Evolutionary conservation across 2,113 vertebrate species (phyloP).

Genomic region (Lota lota): DNA sequence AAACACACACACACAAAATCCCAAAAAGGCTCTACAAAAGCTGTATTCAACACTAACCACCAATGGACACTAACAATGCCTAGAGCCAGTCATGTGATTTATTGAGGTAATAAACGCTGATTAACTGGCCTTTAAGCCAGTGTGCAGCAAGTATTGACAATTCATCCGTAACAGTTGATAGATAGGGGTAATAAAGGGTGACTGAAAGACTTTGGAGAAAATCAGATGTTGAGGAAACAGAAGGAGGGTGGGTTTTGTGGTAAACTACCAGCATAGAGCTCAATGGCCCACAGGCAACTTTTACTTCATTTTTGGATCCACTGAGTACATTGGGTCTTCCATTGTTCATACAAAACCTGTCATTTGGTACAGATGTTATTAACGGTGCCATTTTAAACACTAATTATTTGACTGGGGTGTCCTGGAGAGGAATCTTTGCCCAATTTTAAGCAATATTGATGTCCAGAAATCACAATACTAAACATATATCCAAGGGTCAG

Average conservation of each 20-base stretch:
- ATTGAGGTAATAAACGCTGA: conserved; percentile 15
- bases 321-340: too few species aligned
- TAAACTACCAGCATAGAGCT: conserved; percentile 22
- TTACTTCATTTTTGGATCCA: too few species aligned
- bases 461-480: too few species aligned
- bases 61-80: neutral
- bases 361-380: too few species aligned
- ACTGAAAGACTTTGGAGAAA: conserved; percentile 26
- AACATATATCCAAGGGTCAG: too few species aligned
- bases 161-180: conserved; percentile 16
- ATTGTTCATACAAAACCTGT: too few species aligned
- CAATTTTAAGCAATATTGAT: too few species aligned
- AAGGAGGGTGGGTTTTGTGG: conserved; percentile 6
- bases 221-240: conserved; percentile 18
- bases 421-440: too few species aligned
- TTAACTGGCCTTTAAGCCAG: conserved; percentile 7
- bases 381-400: too few species aligned
- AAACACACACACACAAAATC: conserved; percentile 4
- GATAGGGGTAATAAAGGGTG: conserved; percentile 20
- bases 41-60: neutral
- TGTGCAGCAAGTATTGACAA: conserved; percentile 14
- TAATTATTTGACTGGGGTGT: too few species aligned
- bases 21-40: neutral
- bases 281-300: neutral
- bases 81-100: conserved; percentile 19